Base-by-base conservation (phyloP, 2,113 vertebrate species). In the Cephalopholis sonnerati region DNA sequence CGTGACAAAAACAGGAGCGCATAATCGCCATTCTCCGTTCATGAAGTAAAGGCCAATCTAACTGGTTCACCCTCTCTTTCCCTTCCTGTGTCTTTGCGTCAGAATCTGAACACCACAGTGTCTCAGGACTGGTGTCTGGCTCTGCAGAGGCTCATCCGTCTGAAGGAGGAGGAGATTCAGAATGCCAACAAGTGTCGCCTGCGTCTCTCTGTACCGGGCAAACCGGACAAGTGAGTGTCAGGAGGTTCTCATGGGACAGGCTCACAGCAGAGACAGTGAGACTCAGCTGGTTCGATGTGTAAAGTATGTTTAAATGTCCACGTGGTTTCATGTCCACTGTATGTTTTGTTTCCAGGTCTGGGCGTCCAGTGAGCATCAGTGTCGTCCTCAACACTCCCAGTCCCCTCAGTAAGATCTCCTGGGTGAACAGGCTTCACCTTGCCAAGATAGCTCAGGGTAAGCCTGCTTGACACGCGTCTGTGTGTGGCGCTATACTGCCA, bases 91-190 rank as follows among this genome's bases (percentile, higher is more conserved):
- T 59, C 3, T 1, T 7, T 77, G 9, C 7, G 20, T n/a, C 61
- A 91, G 89, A 88, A 91, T n/a, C 81, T 91, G 24, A 91, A 91
- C 79, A 44, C 51, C 75, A 85, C 68, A 0, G 87, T 91, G 46
- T 89, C 87, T 63, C 75, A 89, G 59, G 89, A 91, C 67, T 91
- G 87, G 89, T 80, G 79, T 59, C 76, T 82, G 72, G 89, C 89
- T 68, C 82, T 91, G 50, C 87, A 83, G 48, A 80, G 87, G 59
- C 87, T 91, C 24, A 72, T 91, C 58, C 87, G 76, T 27, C 79
- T 91, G 22, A 91, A 91, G 59, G 87, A 89, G 29, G 89, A 91
- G 79, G 71, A 87, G 68, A 89, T 91, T 82, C 89, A 91, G 69
- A 87, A 81, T 0, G 84, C 87, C 68, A 89, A 91, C 79, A 91